Evolutionary conservation across 2,797 vertebrate species (phyloP).

Genomic region (Hydrocynus forskahlii): DNA sequence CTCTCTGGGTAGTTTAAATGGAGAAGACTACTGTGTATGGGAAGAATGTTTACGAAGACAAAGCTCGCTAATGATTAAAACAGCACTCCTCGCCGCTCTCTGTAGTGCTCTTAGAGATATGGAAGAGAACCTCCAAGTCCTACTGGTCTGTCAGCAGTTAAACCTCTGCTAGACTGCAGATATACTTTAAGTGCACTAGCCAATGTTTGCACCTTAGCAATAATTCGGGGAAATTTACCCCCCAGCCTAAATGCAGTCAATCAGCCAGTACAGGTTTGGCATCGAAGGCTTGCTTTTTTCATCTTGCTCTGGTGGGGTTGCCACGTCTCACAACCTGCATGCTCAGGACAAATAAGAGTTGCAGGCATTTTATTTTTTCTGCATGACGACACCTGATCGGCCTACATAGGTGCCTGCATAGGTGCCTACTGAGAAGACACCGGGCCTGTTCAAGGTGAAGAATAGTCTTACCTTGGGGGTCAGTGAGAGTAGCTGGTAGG

Average conservation of each 20-base stretch:
- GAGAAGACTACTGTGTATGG: not conserved
- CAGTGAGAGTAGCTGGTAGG: too few species aligned
- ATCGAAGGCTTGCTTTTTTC: not conserved
- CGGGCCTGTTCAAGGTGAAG: too few species aligned
- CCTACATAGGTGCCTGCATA: too few species aligned
- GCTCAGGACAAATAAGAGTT: too few species aligned
- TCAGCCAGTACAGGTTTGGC: not conserved
- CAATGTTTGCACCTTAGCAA: not conserved
- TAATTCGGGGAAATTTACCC: not conserved
- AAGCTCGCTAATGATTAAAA: conserved; percentile 13
- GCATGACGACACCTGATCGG: too few species aligned
- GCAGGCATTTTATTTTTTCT: too few species aligned
- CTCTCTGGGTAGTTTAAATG: not conserved
- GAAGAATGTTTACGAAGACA: conserved; percentile 16
- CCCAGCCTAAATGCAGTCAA: not conserved
- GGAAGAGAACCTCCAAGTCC: not conserved
- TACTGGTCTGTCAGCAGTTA: conserved; percentile 4
- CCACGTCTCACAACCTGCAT: too few species aligned
- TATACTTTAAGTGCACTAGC: not conserved
- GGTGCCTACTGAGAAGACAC: too few species aligned
- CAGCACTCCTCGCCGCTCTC: not conserved
- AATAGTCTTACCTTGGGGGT: too few species aligned
- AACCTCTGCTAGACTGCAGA: not conserved
- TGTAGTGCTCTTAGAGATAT: not conserved
- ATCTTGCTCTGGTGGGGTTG: not conserved